phyloP scores from a whole-genome alignment of 2,888 invertebrate species.

The Diaperis boleti region DNA sequence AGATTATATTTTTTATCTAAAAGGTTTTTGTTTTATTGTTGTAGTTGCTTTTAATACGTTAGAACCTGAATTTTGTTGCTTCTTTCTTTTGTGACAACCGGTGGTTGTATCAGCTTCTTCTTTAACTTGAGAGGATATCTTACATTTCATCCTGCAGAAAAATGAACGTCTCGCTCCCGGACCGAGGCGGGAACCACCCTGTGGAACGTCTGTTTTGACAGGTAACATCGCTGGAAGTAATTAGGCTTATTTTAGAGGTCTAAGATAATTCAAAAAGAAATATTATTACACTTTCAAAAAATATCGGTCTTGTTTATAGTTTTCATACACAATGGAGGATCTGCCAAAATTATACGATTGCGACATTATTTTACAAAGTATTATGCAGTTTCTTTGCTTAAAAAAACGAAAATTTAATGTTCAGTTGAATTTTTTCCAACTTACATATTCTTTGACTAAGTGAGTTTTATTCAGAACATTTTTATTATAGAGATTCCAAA shows the following conservation, averaged over 20 bases:
- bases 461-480: too few relatives aligned
- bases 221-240: conserved; percentile 84
- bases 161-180: conserved; percentile 93
- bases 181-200: conserved; percentile 80
- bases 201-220: conserved; percentile 86
- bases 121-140: conserved; percentile 74
- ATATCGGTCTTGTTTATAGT: too few relatives aligned
- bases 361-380: too few relatives aligned
- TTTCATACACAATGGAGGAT: too few relatives aligned
- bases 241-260: not conserved
- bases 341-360: too few relatives aligned
- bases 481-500: too few relatives aligned
- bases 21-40: not conserved
- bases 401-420: too few relatives aligned
- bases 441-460: too few relatives aligned
- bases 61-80: conserved; percentile 63
- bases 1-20: conserved; percentile 77
- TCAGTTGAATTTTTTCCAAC: too few relatives aligned
- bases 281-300: too few relatives aligned
- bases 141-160: conserved; percentile 93
- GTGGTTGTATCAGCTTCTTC: conserved; percentile 77
- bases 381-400: too few relatives aligned
- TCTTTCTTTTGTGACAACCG: conserved; percentile 77
- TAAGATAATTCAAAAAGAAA: too few relatives aligned
- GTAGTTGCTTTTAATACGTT: not conserved